Percentiles rank a stretch among this genome's conserved stretches.
Conservation (phyloP, 1,140 invertebrate species). For the Tetraneura akinire region DNA sequence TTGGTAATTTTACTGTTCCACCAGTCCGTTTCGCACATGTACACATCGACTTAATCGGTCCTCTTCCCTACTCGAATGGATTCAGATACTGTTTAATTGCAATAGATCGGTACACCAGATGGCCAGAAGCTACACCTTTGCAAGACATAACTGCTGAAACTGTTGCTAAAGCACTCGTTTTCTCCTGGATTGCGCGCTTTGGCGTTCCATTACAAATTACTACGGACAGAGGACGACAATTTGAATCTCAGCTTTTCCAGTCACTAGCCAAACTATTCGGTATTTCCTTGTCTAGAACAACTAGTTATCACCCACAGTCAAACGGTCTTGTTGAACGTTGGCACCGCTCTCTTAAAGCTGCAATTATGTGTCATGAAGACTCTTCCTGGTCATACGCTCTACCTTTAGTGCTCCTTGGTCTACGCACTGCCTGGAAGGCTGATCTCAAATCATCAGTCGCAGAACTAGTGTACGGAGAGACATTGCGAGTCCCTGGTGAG, state of each 20-base stretch:
- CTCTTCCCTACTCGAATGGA: conserved; percentile 57
- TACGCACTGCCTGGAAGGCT: no score
- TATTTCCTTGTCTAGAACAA: not conserved
- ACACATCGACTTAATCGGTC: conserved; percentile 54
- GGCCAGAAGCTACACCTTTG: conserved; percentile 57
- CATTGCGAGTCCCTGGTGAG: no score
- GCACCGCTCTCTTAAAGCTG: no score
- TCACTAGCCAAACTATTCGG: not conserved
- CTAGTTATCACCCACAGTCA: not conserved
- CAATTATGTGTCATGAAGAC: no score
- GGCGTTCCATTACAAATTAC: conserved; percentile 55
- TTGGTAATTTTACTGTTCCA: not conserved
- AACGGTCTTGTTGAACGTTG: no score
- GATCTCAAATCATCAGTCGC: no score
- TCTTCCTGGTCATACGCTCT: no score
- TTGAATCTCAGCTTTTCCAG: conserved; percentile 56
- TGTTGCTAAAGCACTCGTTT: not conserved
- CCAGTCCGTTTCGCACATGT: conserved; percentile 54
- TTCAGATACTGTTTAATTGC: conserved; percentile 58
- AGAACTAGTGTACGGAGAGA: no score
- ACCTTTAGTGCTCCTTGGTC: no score
- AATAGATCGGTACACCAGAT: conserved; percentile 61
- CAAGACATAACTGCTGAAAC: conserved; percentile 55
- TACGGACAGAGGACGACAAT: conserved; percentile 59
- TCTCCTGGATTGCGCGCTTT: conserved; percentile 55